Percentiles rank a stretch among this genome's conserved stretches.
These are phyloP conservation scores for Platygyra sinensis DNA, from an alignment of 64 coral and sea anemone species.

Conservation along the genomic window DNA sequence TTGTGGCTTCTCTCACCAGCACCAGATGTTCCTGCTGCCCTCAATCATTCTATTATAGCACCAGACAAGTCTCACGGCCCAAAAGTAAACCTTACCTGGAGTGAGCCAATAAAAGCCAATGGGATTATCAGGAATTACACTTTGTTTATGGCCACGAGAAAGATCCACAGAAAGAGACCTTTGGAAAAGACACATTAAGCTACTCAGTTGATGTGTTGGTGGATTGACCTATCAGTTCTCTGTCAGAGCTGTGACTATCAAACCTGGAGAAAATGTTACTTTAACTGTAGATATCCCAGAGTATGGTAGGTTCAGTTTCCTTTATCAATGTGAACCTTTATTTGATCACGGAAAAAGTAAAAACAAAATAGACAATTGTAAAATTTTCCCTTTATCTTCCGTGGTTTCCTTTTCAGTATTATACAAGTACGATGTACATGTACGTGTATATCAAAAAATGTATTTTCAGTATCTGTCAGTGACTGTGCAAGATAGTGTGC, in stretches of 20 bases:
- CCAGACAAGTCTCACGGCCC: not conserved
- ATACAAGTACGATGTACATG: too few relatives aligned
- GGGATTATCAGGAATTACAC: not conserved
- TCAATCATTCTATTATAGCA: not conserved
- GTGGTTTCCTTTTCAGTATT: too few relatives aligned
- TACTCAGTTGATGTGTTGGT: not conserved
- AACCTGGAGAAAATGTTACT: not conserved
- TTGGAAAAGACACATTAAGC: not conserved
- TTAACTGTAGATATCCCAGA: not conserved
- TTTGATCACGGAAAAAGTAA: too few relatives aligned
- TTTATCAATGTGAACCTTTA: not conserved
- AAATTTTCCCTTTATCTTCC: too few relatives aligned
- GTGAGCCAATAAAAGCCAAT: not conserved
- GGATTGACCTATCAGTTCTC: not conserved
- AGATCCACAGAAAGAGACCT: not conserved
- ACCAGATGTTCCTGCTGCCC: too few relatives aligned
- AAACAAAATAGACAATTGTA: too few relatives aligned
- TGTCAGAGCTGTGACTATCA: not conserved
- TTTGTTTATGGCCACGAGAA: not conserved
- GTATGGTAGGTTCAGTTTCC: not conserved
- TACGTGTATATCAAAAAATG: too few relatives aligned
- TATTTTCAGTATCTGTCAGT: not conserved
- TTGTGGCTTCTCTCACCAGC: too few relatives aligned
- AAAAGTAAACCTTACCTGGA: not conserved
- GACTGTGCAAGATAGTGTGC: not conserved